Evolutionary conservation across 1,140 invertebrate species (phyloP).

Genomic region (Gonatopus flavifemur): DNA sequence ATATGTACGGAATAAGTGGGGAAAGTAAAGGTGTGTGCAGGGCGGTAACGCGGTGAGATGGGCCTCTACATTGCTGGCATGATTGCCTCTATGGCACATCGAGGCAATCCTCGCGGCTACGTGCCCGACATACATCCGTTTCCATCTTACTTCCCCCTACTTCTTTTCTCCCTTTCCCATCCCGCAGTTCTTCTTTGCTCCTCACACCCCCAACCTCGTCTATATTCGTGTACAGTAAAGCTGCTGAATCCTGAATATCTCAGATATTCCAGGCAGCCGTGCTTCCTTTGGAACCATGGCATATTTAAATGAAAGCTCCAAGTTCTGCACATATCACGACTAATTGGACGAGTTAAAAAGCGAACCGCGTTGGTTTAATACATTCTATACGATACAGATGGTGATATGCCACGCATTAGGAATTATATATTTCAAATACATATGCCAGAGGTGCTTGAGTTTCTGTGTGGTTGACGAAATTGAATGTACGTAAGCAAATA

Average conservation of each 20-base stretch:
- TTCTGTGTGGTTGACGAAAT: no score
- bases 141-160: slow-evolving; percentile 48
- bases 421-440: no score
- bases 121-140: slow-evolving; percentile 58
- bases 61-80: slow-evolving; percentile 57
- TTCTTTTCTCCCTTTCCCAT: slow-evolving; percentile 29
- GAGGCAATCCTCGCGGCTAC: slow-evolving; percentile 59
- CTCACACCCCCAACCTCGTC: not conserved
- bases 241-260: slow-evolving; percentile 35
- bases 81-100: slow-evolving; percentile 61
- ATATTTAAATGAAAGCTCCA: slow-evolving; percentile 44
- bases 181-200: slow-evolving; percentile 25
- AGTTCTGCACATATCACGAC: slow-evolving; percentile 35
- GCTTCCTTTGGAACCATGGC: slow-evolving; percentile 32
- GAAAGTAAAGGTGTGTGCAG: slow-evolving; percentile 37
- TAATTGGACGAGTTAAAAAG: slow-evolving; percentile 44
- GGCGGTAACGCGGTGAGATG: slow-evolving; percentile 54
- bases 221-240: slow-evolving; percentile 13
- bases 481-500: no score
- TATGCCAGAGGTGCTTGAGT: no score
- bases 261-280: slow-evolving; percentile 42
- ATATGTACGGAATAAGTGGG: slow-evolving; percentile 39
- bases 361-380: slow-evolving; percentile 36
- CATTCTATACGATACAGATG: slow-evolving; percentile 3
- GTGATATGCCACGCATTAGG: no score